These are phyloP conservation scores for Megaptera novaeangliae DNA, from an alignment of 2,113 vertebrate species.

Conservation along the genomic window DNA sequence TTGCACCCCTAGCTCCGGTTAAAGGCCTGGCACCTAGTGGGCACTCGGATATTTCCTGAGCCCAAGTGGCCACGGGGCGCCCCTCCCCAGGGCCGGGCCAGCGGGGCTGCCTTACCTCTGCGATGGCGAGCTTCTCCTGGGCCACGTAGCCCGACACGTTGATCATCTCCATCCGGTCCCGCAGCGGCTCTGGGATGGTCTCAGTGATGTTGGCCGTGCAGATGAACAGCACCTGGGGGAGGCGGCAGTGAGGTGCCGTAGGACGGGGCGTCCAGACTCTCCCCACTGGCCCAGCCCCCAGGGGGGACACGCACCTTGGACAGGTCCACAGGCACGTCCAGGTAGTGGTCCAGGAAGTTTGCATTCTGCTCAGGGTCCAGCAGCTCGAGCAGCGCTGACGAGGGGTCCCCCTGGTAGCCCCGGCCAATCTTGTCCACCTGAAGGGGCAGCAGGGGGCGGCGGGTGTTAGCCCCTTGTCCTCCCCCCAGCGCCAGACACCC, in stretches of 20 bases:
- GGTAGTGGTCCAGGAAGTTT: constrained; percentile 97
- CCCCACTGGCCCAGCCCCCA: rapidly evolving
- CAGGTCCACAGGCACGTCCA: constrained; percentile 96
- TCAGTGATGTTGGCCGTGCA: constrained; percentile 96
- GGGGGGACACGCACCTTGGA: constrained; percentile 85
- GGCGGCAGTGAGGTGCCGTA: background rate
- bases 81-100: background rate
- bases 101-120: constrained; percentile 84
- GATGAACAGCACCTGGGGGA: constrained; percentile 92
- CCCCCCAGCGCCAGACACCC: background rate
- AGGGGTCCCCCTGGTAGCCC: constrained; percentile 97
- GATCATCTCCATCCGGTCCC: constrained; percentile 99
- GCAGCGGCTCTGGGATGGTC: constrained; percentile 95
- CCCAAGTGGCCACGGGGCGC: background rate
- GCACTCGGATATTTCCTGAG: background rate
- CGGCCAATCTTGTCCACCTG: constrained; percentile 99
- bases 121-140: constrained; percentile 97
- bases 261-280: rapidly evolving
- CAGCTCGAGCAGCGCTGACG: constrained; percentile 93
- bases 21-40: background rate
- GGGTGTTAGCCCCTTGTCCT: background rate
- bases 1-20: background rate
- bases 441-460: rapidly evolving
- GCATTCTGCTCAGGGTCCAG: constrained; percentile 97
- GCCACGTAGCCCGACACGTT: constrained; percentile 96